Percentiles rank a stretch among this genome's conserved stretches.
These are phyloP conservation scores for Pseudonaja textilis DNA, from an alignment of 2,113 vertebrate species.

Conservation along the genomic window DNA sequence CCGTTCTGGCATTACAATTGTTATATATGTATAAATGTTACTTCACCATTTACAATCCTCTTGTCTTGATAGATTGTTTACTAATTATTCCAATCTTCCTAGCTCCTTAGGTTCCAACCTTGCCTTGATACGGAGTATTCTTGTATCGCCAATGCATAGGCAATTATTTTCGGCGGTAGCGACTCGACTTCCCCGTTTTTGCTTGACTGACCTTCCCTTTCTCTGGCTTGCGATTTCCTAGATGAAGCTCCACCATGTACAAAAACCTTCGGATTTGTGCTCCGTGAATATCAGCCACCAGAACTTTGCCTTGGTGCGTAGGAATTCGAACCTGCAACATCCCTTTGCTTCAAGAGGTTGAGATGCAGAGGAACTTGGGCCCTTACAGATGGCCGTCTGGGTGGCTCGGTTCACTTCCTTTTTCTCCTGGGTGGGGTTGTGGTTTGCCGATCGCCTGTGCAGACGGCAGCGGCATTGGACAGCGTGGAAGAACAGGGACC, in stretches of 20 bases:
- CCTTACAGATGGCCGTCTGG: accelerated
- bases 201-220: no score
- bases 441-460: no score
- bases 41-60: no score
- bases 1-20: no score
- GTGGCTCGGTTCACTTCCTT: accelerated
- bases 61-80: no score
- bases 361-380: neutral
- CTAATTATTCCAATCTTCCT: no score
- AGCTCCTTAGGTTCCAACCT: no score
- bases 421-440: neutral
- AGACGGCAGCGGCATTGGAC: no score
- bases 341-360: neutral
- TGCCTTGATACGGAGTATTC: no score
- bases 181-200: neutral
- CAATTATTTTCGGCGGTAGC: neutral
- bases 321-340: neutral
- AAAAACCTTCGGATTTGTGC: slow-evolving; percentile 77
- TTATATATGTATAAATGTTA: no score
- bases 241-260: slow-evolving; percentile 75
- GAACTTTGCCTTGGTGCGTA: slow-evolving; percentile 74
- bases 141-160: neutral
- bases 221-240: slow-evolving; percentile 49
- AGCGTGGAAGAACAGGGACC: no score
- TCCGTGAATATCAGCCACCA: slow-evolving; percentile 75